Evolutionary conservation across 1,140 invertebrate species (phyloP).

Genomic region (Sminthurinus signatus): DNA sequence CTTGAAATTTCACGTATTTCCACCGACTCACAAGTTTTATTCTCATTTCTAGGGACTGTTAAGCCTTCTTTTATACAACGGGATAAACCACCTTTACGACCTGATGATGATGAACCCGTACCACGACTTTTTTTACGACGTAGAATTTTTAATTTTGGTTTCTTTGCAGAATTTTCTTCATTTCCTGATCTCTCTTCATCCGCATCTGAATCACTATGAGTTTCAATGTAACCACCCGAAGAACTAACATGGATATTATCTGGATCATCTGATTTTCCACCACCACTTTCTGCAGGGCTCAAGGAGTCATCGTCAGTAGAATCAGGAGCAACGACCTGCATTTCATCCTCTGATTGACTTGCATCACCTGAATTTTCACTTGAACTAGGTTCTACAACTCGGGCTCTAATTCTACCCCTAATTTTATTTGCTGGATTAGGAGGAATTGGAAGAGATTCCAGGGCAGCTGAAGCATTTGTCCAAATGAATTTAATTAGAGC

Average conservation of each 20-base stretch:
- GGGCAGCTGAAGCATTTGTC: constrained; percentile 31
- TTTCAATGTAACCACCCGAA: constrained; percentile 30
- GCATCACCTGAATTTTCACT: constrained; percentile 41
- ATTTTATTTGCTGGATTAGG: constrained; percentile 8
- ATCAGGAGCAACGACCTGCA: constrained; percentile 31
- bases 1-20: too few relatives aligned
- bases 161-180: constrained; percentile 48
- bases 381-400: constrained; percentile 27
- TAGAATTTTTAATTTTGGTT: constrained; percentile 48
- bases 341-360: constrained; percentile 38
- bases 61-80: not conserved
- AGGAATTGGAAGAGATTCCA: constrained; percentile 16
- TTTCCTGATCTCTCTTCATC: constrained; percentile 51
- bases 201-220: constrained; percentile 47
- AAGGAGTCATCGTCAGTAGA: constrained; percentile 35
- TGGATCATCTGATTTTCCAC: constrained; percentile 40
- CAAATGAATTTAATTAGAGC: constrained; percentile 64
- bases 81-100: not conserved
- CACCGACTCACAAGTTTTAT: not conserved
- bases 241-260: constrained; percentile 31
- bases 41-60: not conserved
- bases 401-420: not conserved
- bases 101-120: not conserved
- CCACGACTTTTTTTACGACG: constrained; percentile 32
- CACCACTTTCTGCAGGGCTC: constrained; percentile 38